Base-by-base conservation (phyloP, 2,113 vertebrate species). In the Campylomormyrus tamandua region DNA sequence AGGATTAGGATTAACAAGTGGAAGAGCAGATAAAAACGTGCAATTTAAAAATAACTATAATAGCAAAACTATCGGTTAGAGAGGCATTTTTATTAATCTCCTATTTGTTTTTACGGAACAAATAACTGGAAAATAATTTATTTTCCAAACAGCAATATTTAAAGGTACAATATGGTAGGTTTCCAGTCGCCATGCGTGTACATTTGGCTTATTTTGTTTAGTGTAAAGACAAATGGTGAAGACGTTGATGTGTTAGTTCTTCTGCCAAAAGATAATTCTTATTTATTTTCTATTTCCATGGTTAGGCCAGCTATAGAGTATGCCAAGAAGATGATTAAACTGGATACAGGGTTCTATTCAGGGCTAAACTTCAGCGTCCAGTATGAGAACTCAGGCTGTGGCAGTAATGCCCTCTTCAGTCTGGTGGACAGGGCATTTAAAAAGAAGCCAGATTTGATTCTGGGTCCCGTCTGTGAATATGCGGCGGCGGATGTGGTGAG, bases 401-500 rank as follows among this genome's bases (percentile, higher is more conserved):
- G 96, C 90, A 97, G 97, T 91, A 94, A 95, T 11, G 98, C 98
- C 1, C 93, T 99, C 88, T 98, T 97, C 93, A 92, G 91, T 91
- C 92, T 99, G 74, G 96, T 97, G 92, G 98, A 99, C 94, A 90
- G 95, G 91, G 95, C 97, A 85, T 95, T 96, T 24, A 93, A 90
- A 35, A 93, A 93, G 84, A 97, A 96, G 83, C 98, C 98, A 0
- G 97, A 99, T 89, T 93, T 99, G 91, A 95, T 99, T 83, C 93
- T 99, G 90, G 98, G 98, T 46, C 98, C 98, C 0, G 98, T 97
- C 91, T 98, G 98, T 93, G 98, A 98, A 93, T 99, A 99, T 92
- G 98, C 98, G 21, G 98, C 98, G 3, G 98, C 98, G 42, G 94
- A 96, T 0, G 97, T 99, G 92, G 96, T 96, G 85, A 94, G 98